Evolutionary conservation across 2,113 vertebrate species (phyloP).

Genomic region (Nyctibius bracteatus): DNA sequence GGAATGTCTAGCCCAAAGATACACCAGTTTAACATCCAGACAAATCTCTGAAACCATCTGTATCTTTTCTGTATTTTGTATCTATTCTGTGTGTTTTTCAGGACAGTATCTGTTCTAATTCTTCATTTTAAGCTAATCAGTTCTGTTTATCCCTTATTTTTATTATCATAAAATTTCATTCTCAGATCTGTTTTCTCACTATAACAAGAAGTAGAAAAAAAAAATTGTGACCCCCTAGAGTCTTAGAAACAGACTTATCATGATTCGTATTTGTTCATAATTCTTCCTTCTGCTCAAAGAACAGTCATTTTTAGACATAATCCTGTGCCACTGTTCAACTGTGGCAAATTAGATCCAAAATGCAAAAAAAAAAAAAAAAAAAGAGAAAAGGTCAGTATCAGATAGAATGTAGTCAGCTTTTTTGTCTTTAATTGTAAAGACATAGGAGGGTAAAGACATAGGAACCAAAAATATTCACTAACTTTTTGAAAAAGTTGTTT

Average conservation of each 20-base stretch:
- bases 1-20: not conserved
- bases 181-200: not conserved
- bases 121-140: not conserved
- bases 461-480: not conserved
- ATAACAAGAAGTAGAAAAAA: not conserved
- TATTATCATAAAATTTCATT: not conserved
- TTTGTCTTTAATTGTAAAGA: not conserved
- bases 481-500: not conserved
- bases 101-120: not conserved
- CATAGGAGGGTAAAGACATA: not conserved
- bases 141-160: not conserved
- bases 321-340: not conserved
- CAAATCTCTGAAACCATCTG: not conserved
- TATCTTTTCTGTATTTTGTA: not conserved
- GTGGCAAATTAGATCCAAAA: not conserved
- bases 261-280: not conserved
- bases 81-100: not conserved
- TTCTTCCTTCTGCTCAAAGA: not conserved
- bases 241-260: not conserved
- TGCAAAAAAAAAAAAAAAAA: too few relatives aligned
- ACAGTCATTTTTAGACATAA: not conserved
- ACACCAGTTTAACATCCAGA: not conserved
- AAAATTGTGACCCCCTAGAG: not conserved
- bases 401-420: accelerated
- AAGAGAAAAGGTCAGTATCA: not conserved